Conservation (phyloP, 2,797 vertebrate genomes). For the Cheirogaleus major region DNA sequence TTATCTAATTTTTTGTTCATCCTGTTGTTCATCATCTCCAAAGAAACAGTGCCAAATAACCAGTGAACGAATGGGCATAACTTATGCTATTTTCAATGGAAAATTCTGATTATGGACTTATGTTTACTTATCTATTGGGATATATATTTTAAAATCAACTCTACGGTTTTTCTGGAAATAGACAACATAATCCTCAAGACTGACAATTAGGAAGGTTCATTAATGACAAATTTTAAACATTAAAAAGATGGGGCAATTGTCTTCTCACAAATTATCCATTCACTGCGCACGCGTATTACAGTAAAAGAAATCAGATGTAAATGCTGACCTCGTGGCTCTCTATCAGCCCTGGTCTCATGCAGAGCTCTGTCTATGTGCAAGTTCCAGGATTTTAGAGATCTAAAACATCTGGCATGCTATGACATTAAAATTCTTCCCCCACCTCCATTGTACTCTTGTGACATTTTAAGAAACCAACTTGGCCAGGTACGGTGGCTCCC, state of each 20-base stretch:
- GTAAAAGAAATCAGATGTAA: not conserved
- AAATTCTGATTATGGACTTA: not conserved
- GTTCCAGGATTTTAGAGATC: not conserved
- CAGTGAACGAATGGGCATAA: not conserved
- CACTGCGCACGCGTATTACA: not conserved
- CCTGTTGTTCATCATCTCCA: not conserved
- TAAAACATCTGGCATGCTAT: not conserved
- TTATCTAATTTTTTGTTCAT: not conserved
- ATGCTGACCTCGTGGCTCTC: not conserved
- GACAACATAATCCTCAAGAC: not conserved
- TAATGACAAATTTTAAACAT: not conserved
- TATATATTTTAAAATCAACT: not conserved
- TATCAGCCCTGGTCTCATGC: accelerated
- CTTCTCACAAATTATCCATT: not conserved
- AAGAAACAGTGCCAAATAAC: not conserved
- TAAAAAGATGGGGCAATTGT: not conserved
- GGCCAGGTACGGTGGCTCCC: no score
- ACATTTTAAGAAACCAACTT: not conserved
- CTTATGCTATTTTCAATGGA: not conserved
- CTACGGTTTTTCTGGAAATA: not conserved
- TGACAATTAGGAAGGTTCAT: not conserved
- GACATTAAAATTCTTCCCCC: not conserved
- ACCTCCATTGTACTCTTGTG: not conserved
- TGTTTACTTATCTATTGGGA: not conserved
- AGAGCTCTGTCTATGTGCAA: not conserved